Evolutionary conservation across 2,797 vertebrate species (phyloP), one percentile per base, ranked within the genome.

Genomic region (Cryptoprocta ferox): DNA sequence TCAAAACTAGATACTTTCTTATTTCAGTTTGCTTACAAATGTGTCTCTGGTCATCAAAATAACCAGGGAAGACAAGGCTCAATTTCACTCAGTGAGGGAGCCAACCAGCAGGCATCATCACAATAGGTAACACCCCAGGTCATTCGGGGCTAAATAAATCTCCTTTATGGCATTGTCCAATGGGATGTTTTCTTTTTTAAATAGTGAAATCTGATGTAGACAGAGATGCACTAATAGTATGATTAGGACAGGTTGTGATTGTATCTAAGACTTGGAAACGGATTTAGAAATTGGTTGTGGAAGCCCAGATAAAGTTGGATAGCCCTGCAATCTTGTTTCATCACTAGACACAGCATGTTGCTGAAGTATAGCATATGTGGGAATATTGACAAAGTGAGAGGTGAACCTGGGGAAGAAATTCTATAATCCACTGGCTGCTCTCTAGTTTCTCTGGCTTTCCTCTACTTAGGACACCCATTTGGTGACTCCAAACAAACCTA

Each of bases 401-500:
- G 7, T 50, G 85, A 48, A 32, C 65, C 80, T 83, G 82, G 61
- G 59, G 45, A 53, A 76, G 65, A 94, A 66, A 12, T 65, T 82
- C 65, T 92, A 89, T 39, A 86, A 66, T 65, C 65, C 59, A 78
- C 30, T 61, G 0, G 3, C 48, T 91, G 80, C 88, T 73, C 78
- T 96, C 3, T 86, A 42, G 89, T 37, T 78, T 75, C 37, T 96
- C 81, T 56, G 61, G 3, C n/a, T 73, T 61, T 88, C 16, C 48
- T 90, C 96, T 56, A 93, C 50, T 81, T 50, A 85, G 86, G 90
- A 42, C 21, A 39, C 68, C 68, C 95, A 83, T 56, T 82, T 91
- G 86, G 59, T 96, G 95, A 71, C 71, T 89, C 96, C 91, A 91
- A 81, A 98, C 2, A 48, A 93, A 97, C 73, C 53, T 84, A 10